Percentiles rank a stretch among this genome's conserved stretches.
These are phyloP conservation scores for Megalops cyprinoides DNA, from an alignment of 2,797 vertebrate species.

Conservation along the genomic window DNA sequence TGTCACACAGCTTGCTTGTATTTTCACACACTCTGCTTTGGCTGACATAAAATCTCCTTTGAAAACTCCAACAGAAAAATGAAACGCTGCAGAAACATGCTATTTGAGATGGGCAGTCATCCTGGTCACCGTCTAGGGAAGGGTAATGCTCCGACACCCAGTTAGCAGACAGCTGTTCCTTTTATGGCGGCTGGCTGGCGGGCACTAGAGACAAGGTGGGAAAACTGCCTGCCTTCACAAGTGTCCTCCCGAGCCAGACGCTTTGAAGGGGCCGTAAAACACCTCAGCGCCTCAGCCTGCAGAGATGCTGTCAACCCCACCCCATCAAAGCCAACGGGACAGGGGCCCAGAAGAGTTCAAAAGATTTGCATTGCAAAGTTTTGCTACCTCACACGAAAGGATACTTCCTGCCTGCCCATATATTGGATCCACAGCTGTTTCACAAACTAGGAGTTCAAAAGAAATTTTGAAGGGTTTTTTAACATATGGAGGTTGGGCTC, in stretches of 20 bases:
- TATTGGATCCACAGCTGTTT: slow-evolving; percentile 38
- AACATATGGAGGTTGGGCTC: neutral
- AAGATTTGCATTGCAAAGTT: slow-evolving; percentile 41
- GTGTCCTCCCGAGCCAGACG: slow-evolving; percentile 43
- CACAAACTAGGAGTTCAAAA: slow-evolving; percentile 28
- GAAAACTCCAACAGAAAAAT: neutral
- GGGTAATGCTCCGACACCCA: neutral
- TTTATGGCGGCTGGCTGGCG: slow-evolving; percentile 52
- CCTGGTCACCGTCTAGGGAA: neutral
- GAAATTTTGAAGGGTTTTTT: slow-evolving; percentile 7
- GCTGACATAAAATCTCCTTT: neutral
- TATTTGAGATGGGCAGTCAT: neutral
- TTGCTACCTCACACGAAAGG: slow-evolving; percentile 42
- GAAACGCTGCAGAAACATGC: neutral
- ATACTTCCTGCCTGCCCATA: slow-evolving; percentile 24
- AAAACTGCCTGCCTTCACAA: slow-evolving; percentile 11
- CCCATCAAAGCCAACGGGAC: slow-evolving; percentile 61
- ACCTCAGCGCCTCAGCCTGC: slow-evolving; percentile 50
- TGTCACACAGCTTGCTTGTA: neutral
- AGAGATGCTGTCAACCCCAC: slow-evolving; percentile 64
- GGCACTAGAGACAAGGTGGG: slow-evolving; percentile 53
- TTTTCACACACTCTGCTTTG: neutral
- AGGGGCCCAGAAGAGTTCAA: slow-evolving; percentile 47
- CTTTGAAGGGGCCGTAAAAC: slow-evolving; percentile 61
- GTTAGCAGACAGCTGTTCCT: slow-evolving; percentile 63